These are phyloP conservation scores for Aphelenchoides besseyi DNA, from an alignment of 1,140 invertebrate species.

Conservation along the genomic window DNA sequence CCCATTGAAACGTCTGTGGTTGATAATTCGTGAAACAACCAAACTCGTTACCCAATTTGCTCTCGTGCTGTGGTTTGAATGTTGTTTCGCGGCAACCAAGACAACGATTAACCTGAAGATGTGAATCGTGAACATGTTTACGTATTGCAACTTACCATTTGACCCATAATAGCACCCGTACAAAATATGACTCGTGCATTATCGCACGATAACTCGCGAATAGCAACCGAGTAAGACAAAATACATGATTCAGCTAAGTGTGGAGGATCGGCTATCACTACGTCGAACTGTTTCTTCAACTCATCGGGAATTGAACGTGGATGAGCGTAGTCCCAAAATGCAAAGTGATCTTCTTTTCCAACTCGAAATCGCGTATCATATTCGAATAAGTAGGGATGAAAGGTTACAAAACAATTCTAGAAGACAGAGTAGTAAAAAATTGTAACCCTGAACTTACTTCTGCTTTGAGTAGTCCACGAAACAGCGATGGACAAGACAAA, in stretches of 20 bases:
- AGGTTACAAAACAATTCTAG: neutral
- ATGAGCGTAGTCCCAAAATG: constrained; percentile 82
- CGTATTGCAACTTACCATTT: constrained; percentile 63
- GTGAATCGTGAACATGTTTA: neutral
- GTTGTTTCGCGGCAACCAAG: constrained; percentile 69
- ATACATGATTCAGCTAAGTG: constrained; percentile 89
- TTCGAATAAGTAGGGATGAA: constrained; percentile 67
- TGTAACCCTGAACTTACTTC: neutral
- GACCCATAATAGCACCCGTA: constrained; percentile 77
- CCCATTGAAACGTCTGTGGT: constrained; percentile 26
- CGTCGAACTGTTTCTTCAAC: constrained; percentile 71
- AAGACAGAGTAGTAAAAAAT: neutral
- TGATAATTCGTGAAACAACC: constrained; percentile 80
- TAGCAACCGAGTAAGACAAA: constrained; percentile 75
- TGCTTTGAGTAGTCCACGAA: neutral
- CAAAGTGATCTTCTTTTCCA: constrained; percentile 76
- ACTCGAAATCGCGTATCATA: constrained; percentile 71
- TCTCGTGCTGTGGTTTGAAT: constrained; percentile 78
- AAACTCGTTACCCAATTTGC: constrained; percentile 88
- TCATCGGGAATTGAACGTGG: constrained; percentile 73
- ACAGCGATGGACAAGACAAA: constrained; percentile 2
- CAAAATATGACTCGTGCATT: constrained; percentile 76
- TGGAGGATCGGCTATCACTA: constrained; percentile 87
- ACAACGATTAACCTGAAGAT: constrained; percentile 66
- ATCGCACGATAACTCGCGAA: constrained; percentile 74